A percentile compares a stretch with the other conserved stretches of the same genome.
Evolutionary conservation across 2,113 vertebrate species (phyloP).

Genomic region (Noctilio leporinus): DNA sequence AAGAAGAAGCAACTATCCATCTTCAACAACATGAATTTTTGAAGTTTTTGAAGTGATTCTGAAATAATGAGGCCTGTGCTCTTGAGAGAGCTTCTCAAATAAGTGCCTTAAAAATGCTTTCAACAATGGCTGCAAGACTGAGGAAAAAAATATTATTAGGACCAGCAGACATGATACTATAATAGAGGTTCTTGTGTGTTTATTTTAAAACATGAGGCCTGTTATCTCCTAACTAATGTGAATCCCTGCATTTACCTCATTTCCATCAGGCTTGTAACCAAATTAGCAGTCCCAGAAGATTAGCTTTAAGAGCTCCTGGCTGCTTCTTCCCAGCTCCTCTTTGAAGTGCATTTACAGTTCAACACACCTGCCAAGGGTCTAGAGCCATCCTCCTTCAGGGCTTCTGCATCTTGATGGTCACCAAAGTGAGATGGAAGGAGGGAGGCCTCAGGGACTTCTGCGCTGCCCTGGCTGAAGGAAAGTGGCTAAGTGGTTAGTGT

Average conservation of each 20-base stretch:
- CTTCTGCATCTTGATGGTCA: background rate
- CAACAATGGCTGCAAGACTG: background rate
- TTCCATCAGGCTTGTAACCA: background rate
- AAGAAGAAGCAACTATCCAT: background rate
- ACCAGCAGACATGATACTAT: background rate
- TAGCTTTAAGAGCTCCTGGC: background rate
- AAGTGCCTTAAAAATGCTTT: background rate
- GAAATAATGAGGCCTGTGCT: background rate
- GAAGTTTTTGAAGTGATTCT: background rate
- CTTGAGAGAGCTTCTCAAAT: background rate
- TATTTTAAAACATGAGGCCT: background rate
- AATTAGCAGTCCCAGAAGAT: background rate
- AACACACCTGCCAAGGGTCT: too few species aligned
- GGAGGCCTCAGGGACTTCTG: fast-evolving
- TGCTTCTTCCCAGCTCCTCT: background rate
- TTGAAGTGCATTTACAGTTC: background rate
- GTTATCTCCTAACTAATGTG: background rate
- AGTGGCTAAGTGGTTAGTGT: background rate
- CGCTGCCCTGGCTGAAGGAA: fast-evolving
- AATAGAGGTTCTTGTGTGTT: background rate
- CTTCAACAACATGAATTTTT: background rate
- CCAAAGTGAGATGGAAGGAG: background rate
- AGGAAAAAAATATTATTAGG: too few species aligned
- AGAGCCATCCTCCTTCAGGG: background rate
- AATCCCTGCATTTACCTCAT: background rate